Conservation (phyloP, 2,797 vertebrate species). For the Anguilla pacifica region DNA sequence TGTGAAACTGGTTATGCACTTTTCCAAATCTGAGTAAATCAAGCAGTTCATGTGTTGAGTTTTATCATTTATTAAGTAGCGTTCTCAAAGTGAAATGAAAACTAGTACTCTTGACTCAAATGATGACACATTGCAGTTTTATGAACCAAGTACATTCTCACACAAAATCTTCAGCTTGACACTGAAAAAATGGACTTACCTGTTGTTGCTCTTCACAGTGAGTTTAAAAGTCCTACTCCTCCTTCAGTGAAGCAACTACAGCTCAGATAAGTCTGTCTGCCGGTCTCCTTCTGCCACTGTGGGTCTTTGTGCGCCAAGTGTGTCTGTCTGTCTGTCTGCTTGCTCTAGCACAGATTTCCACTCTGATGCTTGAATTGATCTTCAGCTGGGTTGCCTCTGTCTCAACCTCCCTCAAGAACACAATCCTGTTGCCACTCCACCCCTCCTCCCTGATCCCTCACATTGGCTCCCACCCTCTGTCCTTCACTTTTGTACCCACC, state of each 20-base stretch:
- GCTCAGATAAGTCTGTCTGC: background rate
- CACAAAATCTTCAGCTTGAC: background rate
- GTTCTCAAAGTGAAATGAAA: background rate
- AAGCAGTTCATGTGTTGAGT: background rate
- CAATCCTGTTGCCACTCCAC: background rate
- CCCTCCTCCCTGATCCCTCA: background rate
- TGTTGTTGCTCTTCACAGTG: background rate
- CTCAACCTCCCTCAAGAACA: background rate
- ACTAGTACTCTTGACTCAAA: background rate
- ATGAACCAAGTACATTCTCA: background rate
- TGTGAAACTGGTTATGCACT: background rate
- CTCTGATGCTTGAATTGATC: background rate
- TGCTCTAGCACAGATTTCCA: background rate
- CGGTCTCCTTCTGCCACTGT: background rate
- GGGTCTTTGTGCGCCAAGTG: background rate
- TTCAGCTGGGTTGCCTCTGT: background rate
- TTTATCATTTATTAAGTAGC: background rate
- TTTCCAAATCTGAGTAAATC: background rate
- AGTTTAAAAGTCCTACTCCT: background rate
- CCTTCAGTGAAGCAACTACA: background rate
- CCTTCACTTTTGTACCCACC: background rate
- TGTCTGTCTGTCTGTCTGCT: background rate
- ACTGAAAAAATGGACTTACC: background rate
- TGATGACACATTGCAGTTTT: background rate
- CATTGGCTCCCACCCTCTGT: background rate